Evolutionary conservation across 2,113 vertebrate species (phyloP), one percentile per base, ranked within the genome.

Genomic region (Mustela lutreola): DNA sequence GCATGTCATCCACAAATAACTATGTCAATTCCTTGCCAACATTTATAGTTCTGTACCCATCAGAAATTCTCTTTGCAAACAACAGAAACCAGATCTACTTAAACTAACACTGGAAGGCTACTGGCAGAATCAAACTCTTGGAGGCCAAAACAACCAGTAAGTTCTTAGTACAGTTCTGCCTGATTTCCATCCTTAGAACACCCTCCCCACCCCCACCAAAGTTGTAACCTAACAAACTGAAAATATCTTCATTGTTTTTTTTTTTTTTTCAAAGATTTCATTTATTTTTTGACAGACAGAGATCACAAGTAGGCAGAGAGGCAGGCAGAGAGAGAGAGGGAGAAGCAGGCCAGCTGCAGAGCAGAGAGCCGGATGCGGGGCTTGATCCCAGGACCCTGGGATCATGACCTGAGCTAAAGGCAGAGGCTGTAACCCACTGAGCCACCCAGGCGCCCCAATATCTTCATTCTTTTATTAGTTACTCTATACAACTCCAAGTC

Each of bases 51-150:
- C 76, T 19, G 16, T 71, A 21, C 21, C 76, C n/a, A 33, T 28
- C 50, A 80, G 78, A n/a, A 58, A 3, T 75, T 82, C n/a, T 48
- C 56, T 81, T 78, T 88, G 53, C 22, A 73, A 94, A 50, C 80
- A 87, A 39, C 33, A 76, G 76, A 87, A 94, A 48, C 56, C n/a
- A 56, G 56, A n/a, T 94, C 11, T 50, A 62, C 15, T 95, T 94
- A 67, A 65, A 42, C 48, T 75, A 80, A 62, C 31, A 42, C 5
- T 53, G 62, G 92, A 63, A 70, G 36, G 6, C 39, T 19, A 11
- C 4, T 65, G 50, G 67, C 12, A 89, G 16, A 71, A 21, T 31
- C 36, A 16, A 14, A 71, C 60, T 36, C 39, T 7, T 2, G 28
- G 42, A 2, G 3, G 39, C 31, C 89, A 71, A 78, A 63, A 78